Conservation (phyloP, 2,888 invertebrate species). For the Cryptosula pallasiana region DNA sequence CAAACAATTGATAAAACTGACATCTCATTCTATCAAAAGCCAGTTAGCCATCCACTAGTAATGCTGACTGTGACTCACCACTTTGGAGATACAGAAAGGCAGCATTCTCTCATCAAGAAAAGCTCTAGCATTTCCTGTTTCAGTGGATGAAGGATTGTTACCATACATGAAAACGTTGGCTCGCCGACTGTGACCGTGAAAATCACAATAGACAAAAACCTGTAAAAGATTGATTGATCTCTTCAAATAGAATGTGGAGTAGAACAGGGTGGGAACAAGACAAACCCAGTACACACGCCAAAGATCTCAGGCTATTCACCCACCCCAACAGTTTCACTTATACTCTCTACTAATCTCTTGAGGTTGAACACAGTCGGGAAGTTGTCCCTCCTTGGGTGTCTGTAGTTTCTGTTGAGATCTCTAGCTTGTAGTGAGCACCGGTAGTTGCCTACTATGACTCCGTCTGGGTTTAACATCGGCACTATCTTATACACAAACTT, state of each 20-base stretch:
- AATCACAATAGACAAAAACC: constrained; percentile 50
- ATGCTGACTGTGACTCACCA: constrained; percentile 32
- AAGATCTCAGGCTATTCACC: too few relatives aligned
- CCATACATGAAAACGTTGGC: constrained; percentile 54
- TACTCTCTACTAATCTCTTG: constrained; percentile 35
- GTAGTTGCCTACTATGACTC: constrained; percentile 53
- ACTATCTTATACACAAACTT: constrained; percentile 50
- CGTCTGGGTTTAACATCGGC: constrained; percentile 53
- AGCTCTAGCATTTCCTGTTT: constrained; percentile 29
- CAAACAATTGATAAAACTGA: too few relatives aligned
- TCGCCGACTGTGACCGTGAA: constrained; percentile 52
- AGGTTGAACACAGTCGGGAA: constrained; percentile 50
- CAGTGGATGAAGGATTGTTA: constrained; percentile 37
- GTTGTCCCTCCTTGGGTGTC: constrained; percentile 45
- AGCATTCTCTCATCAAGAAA: constrained; percentile 45
- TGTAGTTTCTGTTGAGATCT: constrained; percentile 51
- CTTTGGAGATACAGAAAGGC: constrained; percentile 50
- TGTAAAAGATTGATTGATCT: too few relatives aligned
- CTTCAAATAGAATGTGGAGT: too few relatives aligned
- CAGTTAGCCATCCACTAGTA: neutral
- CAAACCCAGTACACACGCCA: too few relatives aligned
- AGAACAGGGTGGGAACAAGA: too few relatives aligned
- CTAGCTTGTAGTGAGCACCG: constrained; percentile 44
- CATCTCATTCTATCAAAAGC: too few relatives aligned
- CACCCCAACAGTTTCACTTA: constrained; percentile 3